A percentile compares a stretch with the other conserved stretches of the same genome.
phyloP scores from a whole-genome alignment of 2,113 vertebrate species.

The Asarcornis scutulata region DNA sequence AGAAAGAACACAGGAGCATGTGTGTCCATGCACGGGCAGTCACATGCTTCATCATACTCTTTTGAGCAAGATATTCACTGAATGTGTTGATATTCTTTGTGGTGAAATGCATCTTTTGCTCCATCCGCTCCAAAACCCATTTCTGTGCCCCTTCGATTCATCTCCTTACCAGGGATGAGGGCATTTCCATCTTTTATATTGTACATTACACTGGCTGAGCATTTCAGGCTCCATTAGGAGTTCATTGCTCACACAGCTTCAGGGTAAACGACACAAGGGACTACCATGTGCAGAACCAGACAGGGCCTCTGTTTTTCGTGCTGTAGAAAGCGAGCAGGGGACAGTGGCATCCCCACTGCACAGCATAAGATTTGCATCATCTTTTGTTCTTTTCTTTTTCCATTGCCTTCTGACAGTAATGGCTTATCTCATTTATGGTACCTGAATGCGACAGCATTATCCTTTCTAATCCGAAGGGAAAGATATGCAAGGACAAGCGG shows the following conservation, averaged over 20 bases:
- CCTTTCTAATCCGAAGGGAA: neutral
- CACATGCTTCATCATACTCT: neutral
- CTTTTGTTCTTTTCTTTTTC: neutral
- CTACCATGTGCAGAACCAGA: fast-evolving
- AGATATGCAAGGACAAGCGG: neutral
- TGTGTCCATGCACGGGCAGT: fast-evolving
- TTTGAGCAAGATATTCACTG: neutral
- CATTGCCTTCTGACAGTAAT: neutral
- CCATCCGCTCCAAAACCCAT: neutral
- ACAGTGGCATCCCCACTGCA: neutral
- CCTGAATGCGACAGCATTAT: neutral
- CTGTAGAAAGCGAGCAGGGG: neutral
- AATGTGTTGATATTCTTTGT: neutral
- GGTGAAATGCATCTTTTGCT: neutral
- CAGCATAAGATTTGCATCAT: fast-evolving
- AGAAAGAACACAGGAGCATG: neutral
- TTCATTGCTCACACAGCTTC: neutral
- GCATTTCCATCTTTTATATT: neutral
- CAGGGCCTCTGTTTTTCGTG: neutral
- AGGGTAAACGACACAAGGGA: neutral
- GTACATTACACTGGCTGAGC: neutral
- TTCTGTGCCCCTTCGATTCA: neutral
- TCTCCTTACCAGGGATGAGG: neutral
- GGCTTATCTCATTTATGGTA: neutral
- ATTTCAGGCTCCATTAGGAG: neutral